Evolutionary conservation across 1,140 invertebrate genomes (phyloP).

Genomic region (Sipha flava): DNA sequence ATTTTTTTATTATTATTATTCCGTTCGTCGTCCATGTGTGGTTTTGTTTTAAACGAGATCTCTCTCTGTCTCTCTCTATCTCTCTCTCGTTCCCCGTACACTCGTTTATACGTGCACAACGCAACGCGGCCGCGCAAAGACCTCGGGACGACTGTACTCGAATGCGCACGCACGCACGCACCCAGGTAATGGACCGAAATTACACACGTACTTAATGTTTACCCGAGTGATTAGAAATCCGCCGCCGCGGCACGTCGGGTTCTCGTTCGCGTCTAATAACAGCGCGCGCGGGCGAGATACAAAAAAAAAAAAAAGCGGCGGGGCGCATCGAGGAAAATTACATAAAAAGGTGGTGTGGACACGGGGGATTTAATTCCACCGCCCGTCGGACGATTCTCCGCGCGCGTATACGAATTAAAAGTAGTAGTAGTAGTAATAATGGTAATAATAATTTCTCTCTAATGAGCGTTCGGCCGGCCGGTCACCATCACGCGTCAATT

Average conservation of each 20-base stretch:
- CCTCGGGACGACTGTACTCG: too few relatives aligned
- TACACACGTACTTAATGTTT: slow-evolving; percentile 28
- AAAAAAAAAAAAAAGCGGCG: too few relatives aligned
- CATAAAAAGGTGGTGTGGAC: neutral
- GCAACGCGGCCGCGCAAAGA: too few relatives aligned
- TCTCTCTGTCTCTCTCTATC: neutral
- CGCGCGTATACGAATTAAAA: neutral
- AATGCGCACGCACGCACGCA: neutral
- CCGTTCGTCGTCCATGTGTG: neutral
- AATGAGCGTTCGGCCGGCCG: slow-evolving; percentile 2
- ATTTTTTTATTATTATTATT: neutral
- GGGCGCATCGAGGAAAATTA: neutral
- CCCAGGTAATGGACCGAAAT: slow-evolving; percentile 24
- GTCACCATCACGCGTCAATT: neutral
- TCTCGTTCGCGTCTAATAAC: neutral
- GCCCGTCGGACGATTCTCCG: neutral
- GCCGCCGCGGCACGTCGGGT: neutral
- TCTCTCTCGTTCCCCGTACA: neutral
- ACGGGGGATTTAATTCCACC: neutral
- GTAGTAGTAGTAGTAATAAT: neutral
- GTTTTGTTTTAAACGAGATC: neutral
- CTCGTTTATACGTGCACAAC: too few relatives aligned
- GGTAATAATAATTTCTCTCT: neutral
- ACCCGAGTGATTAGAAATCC: slow-evolving; percentile 29
- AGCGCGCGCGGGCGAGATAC: neutral